Percentiles rank a stretch among this genome's conserved stretches.
Evolutionary conservation across 35 echinoderm and acorn worm genomes (phyloP).

Genomic region (Hemicentrotus pulcherrimus): DNA sequence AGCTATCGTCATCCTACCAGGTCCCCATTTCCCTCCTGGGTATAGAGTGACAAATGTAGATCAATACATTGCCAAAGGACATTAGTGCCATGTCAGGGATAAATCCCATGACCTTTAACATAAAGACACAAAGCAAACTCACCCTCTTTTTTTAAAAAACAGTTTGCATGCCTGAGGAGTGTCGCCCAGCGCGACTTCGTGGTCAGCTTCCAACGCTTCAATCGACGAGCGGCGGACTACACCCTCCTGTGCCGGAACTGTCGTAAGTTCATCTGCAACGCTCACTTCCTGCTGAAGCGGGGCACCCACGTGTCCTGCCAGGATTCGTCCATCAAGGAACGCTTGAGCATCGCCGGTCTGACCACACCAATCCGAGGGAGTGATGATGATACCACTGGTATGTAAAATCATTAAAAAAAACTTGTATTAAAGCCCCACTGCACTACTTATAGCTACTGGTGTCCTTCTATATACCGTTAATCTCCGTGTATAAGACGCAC

Average conservation of each 20-base stretch:
- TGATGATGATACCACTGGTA: background rate
- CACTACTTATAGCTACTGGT: no score
- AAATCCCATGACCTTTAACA: no score
- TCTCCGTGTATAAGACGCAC: no score
- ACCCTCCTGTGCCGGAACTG: slow-evolving; percentile 17
- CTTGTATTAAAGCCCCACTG: no score
- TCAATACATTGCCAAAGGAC: no score
- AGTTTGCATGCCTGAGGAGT: background rate
- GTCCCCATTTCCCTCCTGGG: no score
- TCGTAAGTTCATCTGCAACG: slow-evolving; percentile 46
- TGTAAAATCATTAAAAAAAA: no score
- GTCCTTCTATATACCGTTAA: no score
- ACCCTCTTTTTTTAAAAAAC: background rate
- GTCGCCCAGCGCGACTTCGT: background rate
- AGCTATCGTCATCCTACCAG: no score
- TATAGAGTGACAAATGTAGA: no score
- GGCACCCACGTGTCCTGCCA: background rate
- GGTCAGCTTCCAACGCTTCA: background rate
- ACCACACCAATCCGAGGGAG: background rate
- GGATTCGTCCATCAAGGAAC: slow-evolving; percentile 40
- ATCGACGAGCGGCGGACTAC: slow-evolving; percentile 17
- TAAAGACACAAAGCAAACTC: no score
- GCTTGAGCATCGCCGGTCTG: background rate
- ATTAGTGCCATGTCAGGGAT: no score
- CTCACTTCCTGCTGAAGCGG: slow-evolving; percentile 33